Evolutionary conservation across 64 coral and sea anemone genomes (phyloP), one percentile per base, ranked within the genome.

Genomic region (Trachythela sp.): DNA sequence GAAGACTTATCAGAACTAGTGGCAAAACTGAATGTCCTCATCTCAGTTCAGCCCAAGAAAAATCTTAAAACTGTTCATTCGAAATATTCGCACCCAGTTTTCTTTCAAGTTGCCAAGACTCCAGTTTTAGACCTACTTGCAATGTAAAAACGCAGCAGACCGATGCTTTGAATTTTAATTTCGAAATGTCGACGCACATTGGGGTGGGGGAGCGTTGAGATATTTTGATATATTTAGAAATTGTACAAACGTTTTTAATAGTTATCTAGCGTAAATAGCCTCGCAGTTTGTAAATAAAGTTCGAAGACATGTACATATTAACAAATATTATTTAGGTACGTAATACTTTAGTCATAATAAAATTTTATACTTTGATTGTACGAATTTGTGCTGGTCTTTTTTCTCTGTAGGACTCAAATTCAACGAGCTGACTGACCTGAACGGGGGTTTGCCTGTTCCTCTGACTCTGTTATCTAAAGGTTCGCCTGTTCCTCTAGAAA

Each of bases 61-160:
- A 89, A 90, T 48, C 87, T 99, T 15, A 99, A 93, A 93, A 99
- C 96, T 14, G 93, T 99, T 27, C 75, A 89, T 58, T 94, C 91
- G 45, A 99, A 99, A 84, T 99, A 99, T 22, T 99, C 96, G 2
- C 96, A 99, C 71, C 50, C 34, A 68, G 96, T 99, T 3, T 99
- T 99, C 84, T 93, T 94, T 58, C 86, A 94, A 36, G 96, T 99
- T 14, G 96, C 96, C 0, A 89, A 87, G 27, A 99, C 94, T 36
- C 93, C 96, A 51, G 85, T 91, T 26, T 15, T 99, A 59, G 96
- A 99, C 54, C 34, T 91, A 36, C 83, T 99, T 10, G 70, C 89
- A 70, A 84, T 94, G 85, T 86, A 93, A 48, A 88, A 93, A 41
- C 56, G 54, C 32, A 88, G 13, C 36, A n/a, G 2, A 9, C 64